These are phyloP conservation scores for Drosophila mettleri DNA, from an alignment of 2,888 invertebrate genomes.

Conservation along the genomic window DNA sequence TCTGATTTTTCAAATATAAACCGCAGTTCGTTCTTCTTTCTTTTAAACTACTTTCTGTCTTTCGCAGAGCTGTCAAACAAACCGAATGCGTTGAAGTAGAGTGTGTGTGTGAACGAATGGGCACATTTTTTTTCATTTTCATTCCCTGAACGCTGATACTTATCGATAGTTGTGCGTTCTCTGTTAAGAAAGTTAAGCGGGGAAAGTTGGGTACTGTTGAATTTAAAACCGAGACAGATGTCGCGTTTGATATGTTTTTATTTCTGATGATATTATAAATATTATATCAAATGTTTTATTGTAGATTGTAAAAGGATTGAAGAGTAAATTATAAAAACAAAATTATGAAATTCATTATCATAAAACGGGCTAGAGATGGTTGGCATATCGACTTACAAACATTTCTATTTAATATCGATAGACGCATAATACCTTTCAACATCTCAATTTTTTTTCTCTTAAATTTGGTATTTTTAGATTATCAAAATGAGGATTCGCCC, in stretches of 20 bases:
- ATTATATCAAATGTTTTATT: background rate
- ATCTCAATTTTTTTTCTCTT: background rate
- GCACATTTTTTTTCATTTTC: constrained; percentile 48
- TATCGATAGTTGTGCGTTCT: constrained; percentile 36
- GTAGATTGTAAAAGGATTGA: background rate
- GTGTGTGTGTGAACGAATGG: constrained; percentile 46
- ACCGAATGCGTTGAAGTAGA: constrained; percentile 58
- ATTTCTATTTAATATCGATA: background rate
- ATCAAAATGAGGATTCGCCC: background rate
- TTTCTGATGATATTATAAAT: background rate
- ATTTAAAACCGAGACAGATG: background rate
- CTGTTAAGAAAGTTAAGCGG: constrained; percentile 3
- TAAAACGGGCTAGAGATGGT: background rate
- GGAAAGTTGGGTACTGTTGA: background rate
- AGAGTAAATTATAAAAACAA: background rate
- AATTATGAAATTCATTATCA: background rate
- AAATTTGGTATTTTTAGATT: background rate
- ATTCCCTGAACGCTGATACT: constrained; percentile 15
- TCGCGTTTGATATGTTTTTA: too few species aligned
- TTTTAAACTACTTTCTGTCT: constrained; percentile 62
- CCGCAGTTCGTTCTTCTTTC: constrained; percentile 50
- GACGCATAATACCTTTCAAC: background rate
- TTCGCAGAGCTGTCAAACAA: constrained; percentile 53
- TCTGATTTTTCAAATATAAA: constrained; percentile 47
- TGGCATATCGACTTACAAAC: background rate